phyloP scores from a whole-genome alignment of 1,140 invertebrate genomes.

The Chrysopa pallens region DNA sequence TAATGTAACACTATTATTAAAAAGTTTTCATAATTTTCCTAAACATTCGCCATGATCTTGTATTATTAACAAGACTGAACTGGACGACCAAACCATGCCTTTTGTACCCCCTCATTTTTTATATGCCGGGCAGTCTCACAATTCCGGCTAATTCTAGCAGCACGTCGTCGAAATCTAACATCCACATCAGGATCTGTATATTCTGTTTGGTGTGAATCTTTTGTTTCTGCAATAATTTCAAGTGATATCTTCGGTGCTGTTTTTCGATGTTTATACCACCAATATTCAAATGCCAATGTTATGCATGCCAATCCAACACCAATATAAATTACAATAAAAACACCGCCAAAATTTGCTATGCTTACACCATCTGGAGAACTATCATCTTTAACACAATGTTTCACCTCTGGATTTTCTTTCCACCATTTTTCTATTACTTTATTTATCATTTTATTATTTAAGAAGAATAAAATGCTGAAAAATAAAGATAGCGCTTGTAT shows the following conservation, averaged over 20 bases:
- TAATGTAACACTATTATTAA: too few relatives aligned
- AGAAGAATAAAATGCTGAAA: constrained; percentile 69
- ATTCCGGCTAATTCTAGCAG: neutral
- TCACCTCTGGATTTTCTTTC: constrained; percentile 63
- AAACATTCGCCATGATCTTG: too few relatives aligned
- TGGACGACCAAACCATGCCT: too few relatives aligned
- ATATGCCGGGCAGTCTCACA: too few relatives aligned
- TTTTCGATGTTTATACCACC: constrained; percentile 71
- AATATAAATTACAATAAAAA: constrained; percentile 91
- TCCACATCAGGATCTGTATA: constrained; percentile 1
- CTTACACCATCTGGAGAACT: constrained; percentile 84
- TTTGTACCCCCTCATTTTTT: too few relatives aligned
- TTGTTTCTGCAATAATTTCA: constrained; percentile 16
- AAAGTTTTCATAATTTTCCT: too few relatives aligned
- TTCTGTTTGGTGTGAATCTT: neutral
- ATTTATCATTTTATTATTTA: constrained; percentile 84
- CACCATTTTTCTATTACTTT: constrained; percentile 92
- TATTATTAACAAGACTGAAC: too few relatives aligned
- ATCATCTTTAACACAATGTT: constrained; percentile 70
- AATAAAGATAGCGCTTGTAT: too few relatives aligned
- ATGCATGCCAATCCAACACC: constrained; percentile 82
- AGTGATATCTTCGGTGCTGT: constrained; percentile 30
- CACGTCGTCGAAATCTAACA: constrained; percentile 8
- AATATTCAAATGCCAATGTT: constrained; percentile 86
- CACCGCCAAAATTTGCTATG: constrained; percentile 92